Conservation (phyloP, 2,888 invertebrate genomes). For the Morpho helenor region DNA sequence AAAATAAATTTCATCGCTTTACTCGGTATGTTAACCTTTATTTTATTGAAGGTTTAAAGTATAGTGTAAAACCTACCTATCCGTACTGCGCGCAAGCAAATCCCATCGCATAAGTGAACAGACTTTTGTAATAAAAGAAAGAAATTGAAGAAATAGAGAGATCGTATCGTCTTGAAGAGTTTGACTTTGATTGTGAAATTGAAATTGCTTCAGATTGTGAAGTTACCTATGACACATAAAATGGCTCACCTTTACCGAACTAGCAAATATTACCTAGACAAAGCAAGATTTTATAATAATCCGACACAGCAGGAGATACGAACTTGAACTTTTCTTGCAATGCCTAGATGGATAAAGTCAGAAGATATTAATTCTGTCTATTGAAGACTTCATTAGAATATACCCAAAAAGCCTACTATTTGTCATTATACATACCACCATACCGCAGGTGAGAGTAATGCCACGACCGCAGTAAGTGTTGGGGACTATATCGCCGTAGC, state of each 20-base stretch:
- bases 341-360: slow-evolving; percentile 42
- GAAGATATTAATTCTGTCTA: slow-evolving; percentile 17
- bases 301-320: neutral
- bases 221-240: slow-evolving; percentile 64
- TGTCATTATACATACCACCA: slow-evolving; percentile 92
- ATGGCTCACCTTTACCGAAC: slow-evolving; percentile 77
- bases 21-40: slow-evolving; percentile 38
- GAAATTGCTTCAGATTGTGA: slow-evolving; percentile 48
- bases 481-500: slow-evolving; percentile 99
- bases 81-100: slow-evolving; percentile 30
- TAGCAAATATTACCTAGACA: slow-evolving; percentile 47
- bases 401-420: slow-evolving; percentile 58
- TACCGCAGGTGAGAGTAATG: slow-evolving; percentile 98
- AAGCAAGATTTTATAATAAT: slow-evolving; percentile 43
- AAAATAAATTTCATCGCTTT: slow-evolving; percentile 71
- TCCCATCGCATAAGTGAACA: slow-evolving; percentile 28
- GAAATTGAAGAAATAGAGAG: slow-evolving; percentile 44
- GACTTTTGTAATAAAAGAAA: slow-evolving; percentile 37
- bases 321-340: slow-evolving; percentile 41
- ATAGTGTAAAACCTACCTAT: slow-evolving; percentile 39
- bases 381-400: slow-evolving; percentile 32
- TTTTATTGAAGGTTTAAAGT: slow-evolving; percentile 16
- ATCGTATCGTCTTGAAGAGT: slow-evolving; percentile 59
- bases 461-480: slow-evolving; percentile 99
- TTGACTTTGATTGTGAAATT: slow-evolving; percentile 72